These are phyloP conservation scores for Microplitis deprimator DNA, from an alignment of 2,888 invertebrate species.

Conservation along the genomic window DNA sequence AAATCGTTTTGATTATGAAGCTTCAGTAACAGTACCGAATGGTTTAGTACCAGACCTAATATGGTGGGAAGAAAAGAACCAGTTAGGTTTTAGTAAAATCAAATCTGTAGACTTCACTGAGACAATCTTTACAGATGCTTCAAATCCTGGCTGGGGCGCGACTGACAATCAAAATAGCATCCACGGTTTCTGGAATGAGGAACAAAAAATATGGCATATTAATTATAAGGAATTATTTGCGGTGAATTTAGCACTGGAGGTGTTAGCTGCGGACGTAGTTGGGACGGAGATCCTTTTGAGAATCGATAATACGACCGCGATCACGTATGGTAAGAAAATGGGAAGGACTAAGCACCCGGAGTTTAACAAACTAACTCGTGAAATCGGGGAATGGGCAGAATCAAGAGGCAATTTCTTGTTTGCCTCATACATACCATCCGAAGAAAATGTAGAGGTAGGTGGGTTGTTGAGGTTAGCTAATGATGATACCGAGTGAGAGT, in stretches of 20 bases:
- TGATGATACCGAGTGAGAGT: not conserved
- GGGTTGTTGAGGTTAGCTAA: conserved; percentile 29
- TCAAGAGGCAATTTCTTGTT: conserved; percentile 31
- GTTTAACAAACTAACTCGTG: conserved; percentile 12
- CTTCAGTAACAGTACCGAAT: conserved; percentile 18
- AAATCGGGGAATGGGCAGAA: conserved; percentile 43
- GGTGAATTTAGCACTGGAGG: not conserved
- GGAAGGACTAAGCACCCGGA: conserved; percentile 5
- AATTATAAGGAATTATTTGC: conserved; percentile 3
- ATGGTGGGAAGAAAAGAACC: conserved; percentile 31
- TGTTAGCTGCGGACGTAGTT: conserved; percentile 9
- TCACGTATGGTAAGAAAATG: conserved; percentile 19
- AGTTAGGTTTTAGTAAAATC: not conserved
- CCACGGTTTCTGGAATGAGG: not conserved
- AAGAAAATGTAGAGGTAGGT: conserved; percentile 36
- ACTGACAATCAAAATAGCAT: not conserved
- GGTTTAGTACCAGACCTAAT: conserved; percentile 12
- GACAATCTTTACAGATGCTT: conserved; percentile 19
- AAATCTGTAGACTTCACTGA: not conserved
- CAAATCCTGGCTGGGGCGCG: conserved; percentile 23
- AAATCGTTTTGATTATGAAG: conserved; percentile 22
- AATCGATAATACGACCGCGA: conserved; percentile 22
- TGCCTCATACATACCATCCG: conserved; percentile 38
- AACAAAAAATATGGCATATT: conserved; percentile 1
- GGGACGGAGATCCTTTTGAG: conserved; percentile 20